Base-by-base conservation (phyloP, 2,797 vertebrate species). In the Ataeniobius toweri region DNA sequence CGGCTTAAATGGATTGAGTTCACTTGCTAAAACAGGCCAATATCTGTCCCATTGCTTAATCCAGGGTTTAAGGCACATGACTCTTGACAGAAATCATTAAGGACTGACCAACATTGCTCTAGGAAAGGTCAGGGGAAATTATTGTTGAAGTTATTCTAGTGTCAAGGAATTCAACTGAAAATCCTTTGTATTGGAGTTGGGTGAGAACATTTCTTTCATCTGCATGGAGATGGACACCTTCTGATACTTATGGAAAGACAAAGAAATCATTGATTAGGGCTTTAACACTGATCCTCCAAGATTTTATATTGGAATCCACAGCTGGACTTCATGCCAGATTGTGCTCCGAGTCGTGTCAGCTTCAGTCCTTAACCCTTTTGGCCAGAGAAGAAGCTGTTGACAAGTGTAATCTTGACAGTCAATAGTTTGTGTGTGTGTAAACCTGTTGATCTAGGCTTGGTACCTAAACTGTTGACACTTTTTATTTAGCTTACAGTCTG, bases 391-490 rank as follows among this genome's bases (percentile, higher is more conserved):
- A 26, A 87, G 86, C 78, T 73, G 78, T 85, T 89, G 89, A 91
- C 88, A 88, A 84, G 83, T 83, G 88, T 79, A 88, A 86, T 89
- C 80, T 70, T 82, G 83, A 85, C 83, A 80, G 80, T 82, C 87
- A 80, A 86, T 81, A 80, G 74, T 68, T 70, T 74, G 72, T 84
- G 78, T 85, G 80, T 79, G 79, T 79, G 76, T 65, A 77, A 87
- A 91, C 87, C 16, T 91, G 91, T 86, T 65, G 55, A 77, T 80
- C 63, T 87, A 82, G 0, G 86, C 73, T 78, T 20, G 7, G 13
- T 61, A 74, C 73, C 76, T 69, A 75, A n/a, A 82, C 58, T 83
- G 65, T 83, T 80, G 81, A 71, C 24, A 63, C 22, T 75, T 59
- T 71, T 78, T 77, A 59, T 71, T 63, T 76, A 41, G 74, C 71